Conservation (phyloP, 2,797 vertebrate species). For the Phoxinus dragarum region DNA sequence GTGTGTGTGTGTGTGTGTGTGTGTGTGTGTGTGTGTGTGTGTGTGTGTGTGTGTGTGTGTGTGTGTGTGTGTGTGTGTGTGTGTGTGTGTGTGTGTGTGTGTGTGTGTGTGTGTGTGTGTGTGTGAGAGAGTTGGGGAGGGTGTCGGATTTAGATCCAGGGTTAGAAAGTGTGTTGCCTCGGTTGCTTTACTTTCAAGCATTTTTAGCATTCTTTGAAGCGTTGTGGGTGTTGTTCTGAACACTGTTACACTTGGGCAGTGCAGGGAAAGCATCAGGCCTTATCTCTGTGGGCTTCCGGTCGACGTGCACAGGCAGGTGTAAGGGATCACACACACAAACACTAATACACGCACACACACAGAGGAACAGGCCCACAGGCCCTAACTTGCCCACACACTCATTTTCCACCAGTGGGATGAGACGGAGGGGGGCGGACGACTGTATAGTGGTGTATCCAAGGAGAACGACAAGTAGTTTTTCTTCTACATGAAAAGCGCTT, state of each 20-base stretch:
- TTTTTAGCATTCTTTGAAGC: slow-evolving; percentile 53
- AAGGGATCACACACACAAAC: slow-evolving; percentile 44
- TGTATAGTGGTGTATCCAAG: slow-evolving; percentile 47
- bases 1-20: slow-evolving; percentile 10
- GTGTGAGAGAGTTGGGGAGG: neutral
- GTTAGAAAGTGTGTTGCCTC: slow-evolving; percentile 45
- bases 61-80: neutral
- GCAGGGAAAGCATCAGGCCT: slow-evolving; percentile 59
- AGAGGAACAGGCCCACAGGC: slow-evolving; percentile 49
- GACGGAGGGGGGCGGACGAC: slow-evolving; percentile 41
- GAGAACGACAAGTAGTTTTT: slow-evolving; percentile 44
- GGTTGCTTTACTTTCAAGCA: slow-evolving; percentile 40
- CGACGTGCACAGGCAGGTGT: slow-evolving; percentile 64
- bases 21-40: slow-evolving; percentile 4
- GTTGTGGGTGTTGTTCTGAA: slow-evolving; percentile 40
- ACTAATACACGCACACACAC: slow-evolving; percentile 44
- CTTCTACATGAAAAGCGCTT: slow-evolving; percentile 28
- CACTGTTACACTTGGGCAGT: slow-evolving; percentile 44
- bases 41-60: slow-evolving; percentile 20
- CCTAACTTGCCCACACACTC: slow-evolving; percentile 58
- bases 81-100: too few species aligned
- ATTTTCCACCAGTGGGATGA: slow-evolving; percentile 50
- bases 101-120: slow-evolving; percentile 10
- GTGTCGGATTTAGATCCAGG: slow-evolving; percentile 34
- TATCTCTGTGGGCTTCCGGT: slow-evolving; percentile 63